These are phyloP conservation scores for Eurystomus gularis DNA, from an alignment of 2,113 vertebrate species.

Conservation along the genomic window DNA sequence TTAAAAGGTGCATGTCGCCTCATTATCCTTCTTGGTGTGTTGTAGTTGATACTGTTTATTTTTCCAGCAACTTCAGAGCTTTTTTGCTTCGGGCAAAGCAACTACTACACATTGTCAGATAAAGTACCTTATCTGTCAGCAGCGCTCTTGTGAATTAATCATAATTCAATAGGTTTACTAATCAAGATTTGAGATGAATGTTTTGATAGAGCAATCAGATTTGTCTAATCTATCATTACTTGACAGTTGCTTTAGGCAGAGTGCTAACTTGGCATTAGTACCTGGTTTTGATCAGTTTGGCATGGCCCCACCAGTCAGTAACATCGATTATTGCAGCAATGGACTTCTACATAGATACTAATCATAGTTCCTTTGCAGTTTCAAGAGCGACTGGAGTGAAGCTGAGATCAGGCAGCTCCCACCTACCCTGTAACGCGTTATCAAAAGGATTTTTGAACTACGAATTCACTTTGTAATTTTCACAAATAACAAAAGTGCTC, in stretches of 20 bases:
- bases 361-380: background rate
- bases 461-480: conserved; percentile 70
- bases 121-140: conserved; percentile 90
- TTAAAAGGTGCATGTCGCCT: conserved; percentile 40
- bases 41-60: conserved; percentile 80
- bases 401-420: background rate
- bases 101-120: conserved; percentile 81
- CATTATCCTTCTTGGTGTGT: conserved; percentile 56
- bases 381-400: background rate
- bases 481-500: conserved; percentile 51
- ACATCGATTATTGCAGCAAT: background rate
- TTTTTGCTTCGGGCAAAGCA: conserved; percentile 79
- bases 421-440: background rate
- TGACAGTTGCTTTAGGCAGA: conserved; percentile 85
- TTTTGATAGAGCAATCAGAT: conserved; percentile 93
- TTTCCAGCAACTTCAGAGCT: conserved; percentile 73
- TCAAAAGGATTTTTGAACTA: conserved; percentile 14
- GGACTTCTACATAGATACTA: background rate
- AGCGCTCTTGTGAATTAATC: conserved; percentile 87
- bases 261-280: conserved; percentile 75
- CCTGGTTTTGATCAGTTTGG: conserved; percentile 69
- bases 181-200: conserved; percentile 94
- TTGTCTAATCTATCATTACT: conserved; percentile 84
- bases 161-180: conserved; percentile 90
- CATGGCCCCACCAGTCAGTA: conserved; percentile 19